Base-by-base conservation (phyloP, 2,113 vertebrate species). In the Peromyscus leucopus region DNA sequence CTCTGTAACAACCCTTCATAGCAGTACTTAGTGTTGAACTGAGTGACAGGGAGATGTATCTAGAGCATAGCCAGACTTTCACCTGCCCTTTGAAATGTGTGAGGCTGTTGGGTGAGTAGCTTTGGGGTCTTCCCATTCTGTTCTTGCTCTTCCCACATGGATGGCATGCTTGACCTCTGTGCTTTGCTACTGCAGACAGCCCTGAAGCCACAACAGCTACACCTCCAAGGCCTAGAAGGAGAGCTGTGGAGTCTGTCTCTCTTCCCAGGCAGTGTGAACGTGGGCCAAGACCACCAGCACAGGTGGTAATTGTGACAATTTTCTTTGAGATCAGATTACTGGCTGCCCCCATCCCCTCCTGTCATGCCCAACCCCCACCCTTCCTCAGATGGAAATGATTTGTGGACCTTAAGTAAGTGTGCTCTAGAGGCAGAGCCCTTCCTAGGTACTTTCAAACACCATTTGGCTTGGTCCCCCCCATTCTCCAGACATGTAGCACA, bases 381-480 rank as follows among this genome's bases (percentile, higher is more conserved):
- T 28, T 94, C 75, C 82, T 96, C 89, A 96, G 95, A 95, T 96
- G 90, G 92, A 97, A 97, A 78, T 96, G 80, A 97, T 97, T 98
- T 96, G 87, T 83, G 57, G 71, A 96, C 93, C 16, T 57, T 83
- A 89, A 92, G 55, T 79, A 89, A 89, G 65, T 48, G 31, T 7
- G 85, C 86, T 96, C 31, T 12, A 71, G 95, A 94, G 95, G 46
- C 91, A 82, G 84, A 93, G 46, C 11, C 36, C 28, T 89, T 3
- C 6, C 59, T 5, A 33, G 75, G n/a, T 75, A 36, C 85, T 89
- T 95, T 80, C 48, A 57, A 72, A 48, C n/a, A 24, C 55, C 65
- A 39, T 72, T 97, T 96, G 95, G 65, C 48, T 7, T 13, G 28
- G 15, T 39, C 28, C 61, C 26, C 3, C 42, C 48, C 39, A 16